phyloP scores from a whole-genome alignment of 1,140 invertebrate species.

The Himalopsyche phryganea region DNA sequence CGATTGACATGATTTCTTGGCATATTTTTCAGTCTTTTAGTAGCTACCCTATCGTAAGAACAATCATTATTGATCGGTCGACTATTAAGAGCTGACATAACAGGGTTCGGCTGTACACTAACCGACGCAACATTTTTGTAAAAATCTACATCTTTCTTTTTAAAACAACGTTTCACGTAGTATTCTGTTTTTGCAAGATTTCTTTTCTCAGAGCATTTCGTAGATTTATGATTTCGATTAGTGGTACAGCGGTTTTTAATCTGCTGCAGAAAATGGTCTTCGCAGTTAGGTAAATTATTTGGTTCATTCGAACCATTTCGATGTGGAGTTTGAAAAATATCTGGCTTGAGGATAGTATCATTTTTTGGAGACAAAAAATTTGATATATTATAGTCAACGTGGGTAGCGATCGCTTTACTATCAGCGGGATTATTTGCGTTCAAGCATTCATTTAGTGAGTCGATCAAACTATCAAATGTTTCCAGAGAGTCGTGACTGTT shows the following conservation, averaged over 20 bases:
- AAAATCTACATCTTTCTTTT: not conserved
- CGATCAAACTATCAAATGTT: slow-evolving; percentile 3
- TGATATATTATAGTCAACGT: not conserved
- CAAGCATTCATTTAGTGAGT: slow-evolving; percentile 5
- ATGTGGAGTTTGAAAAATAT: not conserved
- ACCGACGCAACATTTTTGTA: not conserved
- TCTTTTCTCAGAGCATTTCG: no score
- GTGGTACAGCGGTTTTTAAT: no score
- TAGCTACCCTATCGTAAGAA: not conserved
- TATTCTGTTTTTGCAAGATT: no score
- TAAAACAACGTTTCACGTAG: not conserved
- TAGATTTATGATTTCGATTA: no score
- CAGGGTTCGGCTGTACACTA: not conserved
- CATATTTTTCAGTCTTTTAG: not conserved
- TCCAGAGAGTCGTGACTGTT: not conserved
- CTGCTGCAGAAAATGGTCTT: no score
- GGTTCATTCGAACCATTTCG: not conserved
- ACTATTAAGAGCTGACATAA: not conserved
- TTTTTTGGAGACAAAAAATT: not conserved
- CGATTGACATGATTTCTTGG: not conserved
- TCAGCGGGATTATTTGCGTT: not conserved
- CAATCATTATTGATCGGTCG: not conserved
- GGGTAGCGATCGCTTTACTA: not conserved
- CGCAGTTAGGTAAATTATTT: no score
- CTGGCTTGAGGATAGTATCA: not conserved